These are phyloP conservation scores for Platygyra sinensis DNA, from an alignment of 64 coral and sea anemone genomes.

Conservation along the genomic window DNA sequence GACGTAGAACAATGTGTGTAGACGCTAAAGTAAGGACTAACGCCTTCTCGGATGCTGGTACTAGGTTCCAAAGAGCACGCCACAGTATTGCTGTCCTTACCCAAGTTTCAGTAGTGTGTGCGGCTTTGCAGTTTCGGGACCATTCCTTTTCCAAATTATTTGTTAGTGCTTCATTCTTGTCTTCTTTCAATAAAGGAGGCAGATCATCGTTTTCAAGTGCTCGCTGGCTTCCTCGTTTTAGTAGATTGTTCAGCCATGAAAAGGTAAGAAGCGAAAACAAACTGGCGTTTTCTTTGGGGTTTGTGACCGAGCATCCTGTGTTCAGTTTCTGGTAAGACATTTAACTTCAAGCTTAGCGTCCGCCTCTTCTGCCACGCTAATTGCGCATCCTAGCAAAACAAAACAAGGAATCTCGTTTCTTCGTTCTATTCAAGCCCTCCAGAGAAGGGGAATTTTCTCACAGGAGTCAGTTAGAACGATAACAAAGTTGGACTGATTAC, in stretches of 20 bases:
- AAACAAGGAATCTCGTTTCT: too few relatives aligned
- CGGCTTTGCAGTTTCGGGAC: not conserved
- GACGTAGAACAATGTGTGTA: not conserved
- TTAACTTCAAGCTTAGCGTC: too few relatives aligned
- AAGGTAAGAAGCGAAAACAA: not conserved
- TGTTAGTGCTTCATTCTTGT: not conserved
- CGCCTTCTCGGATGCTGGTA: not conserved
- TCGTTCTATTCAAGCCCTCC: too few relatives aligned
- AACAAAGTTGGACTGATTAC: too few relatives aligned
- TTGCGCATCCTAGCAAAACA: too few relatives aligned
- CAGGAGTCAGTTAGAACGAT: too few relatives aligned
- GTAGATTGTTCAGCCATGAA: not conserved
- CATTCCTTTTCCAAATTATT: not conserved
- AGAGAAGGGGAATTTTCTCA: too few relatives aligned
- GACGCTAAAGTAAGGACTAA: not conserved
- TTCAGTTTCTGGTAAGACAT: not conserved
- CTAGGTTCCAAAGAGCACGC: not conserved
- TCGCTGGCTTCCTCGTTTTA: constrained; percentile 4
- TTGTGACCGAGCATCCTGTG: not conserved
- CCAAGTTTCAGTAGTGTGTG: not conserved
- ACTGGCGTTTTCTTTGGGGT: not conserved
- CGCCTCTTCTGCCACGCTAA: too few relatives aligned
- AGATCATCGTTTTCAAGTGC: constrained; percentile 11
- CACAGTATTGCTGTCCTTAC: not conserved
- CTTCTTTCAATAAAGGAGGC: not conserved